These are phyloP conservation scores for human (Homo sapiens) DNA, from an alignment of 2,113 vertebrate species.

Conservation along the genomic window DNA sequence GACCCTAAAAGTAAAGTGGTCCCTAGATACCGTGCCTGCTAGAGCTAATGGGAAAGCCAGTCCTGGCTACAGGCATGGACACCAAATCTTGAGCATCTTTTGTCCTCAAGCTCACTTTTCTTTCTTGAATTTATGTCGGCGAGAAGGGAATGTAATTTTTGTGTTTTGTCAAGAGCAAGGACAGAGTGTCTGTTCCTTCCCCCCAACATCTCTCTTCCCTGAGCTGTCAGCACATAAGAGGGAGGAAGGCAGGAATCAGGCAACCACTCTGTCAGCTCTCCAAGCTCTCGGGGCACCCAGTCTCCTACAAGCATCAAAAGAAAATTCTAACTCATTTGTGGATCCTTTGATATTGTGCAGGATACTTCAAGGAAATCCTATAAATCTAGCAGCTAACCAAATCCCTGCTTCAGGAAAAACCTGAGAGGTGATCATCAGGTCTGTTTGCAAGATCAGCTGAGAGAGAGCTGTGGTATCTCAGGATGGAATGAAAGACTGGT, in stretches of 20 bases:
- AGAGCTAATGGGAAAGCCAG: background rate
- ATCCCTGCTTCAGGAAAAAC: slow-evolving; percentile 6
- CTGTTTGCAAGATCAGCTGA: background rate
- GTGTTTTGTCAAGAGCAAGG: background rate
- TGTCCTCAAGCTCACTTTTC: background rate
- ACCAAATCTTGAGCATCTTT: background rate
- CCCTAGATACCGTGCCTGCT: background rate
- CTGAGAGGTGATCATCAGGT: background rate
- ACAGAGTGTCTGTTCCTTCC: background rate
- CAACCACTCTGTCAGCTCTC: background rate
- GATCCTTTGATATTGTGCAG: background rate
- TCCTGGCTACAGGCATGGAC: background rate
- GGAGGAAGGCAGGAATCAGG: background rate
- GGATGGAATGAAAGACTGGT: background rate
- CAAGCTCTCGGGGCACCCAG: background rate
- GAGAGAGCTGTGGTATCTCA: background rate
- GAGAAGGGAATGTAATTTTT: background rate
- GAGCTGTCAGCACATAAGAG: background rate
- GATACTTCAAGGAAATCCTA: background rate
- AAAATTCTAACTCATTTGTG: background rate
- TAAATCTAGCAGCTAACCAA: slow-evolving; percentile 42
- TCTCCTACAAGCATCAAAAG: background rate
- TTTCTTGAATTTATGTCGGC: background rate
- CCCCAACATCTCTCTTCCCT: background rate
- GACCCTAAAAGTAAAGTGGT: background rate